Percentiles rank a stretch among this genome's conserved stretches.
phyloP scores from a whole-genome alignment of 2,113 vertebrate genomes.

The Rhynchomys soricoides region DNA sequence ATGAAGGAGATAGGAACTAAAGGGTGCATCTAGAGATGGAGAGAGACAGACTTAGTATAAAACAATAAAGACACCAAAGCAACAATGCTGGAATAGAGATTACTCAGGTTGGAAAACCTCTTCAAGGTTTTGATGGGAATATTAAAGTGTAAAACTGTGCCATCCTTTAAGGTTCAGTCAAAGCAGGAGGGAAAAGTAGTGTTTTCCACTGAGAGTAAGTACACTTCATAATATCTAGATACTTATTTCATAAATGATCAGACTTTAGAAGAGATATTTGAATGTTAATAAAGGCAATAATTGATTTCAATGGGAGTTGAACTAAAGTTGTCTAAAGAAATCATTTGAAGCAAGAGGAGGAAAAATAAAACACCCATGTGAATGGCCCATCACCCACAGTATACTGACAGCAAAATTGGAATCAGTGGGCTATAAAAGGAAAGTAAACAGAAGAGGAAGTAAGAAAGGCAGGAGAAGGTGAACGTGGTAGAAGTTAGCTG shows the following conservation, averaged over 20 bases:
- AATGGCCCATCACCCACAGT: no score
- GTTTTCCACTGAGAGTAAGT: background rate
- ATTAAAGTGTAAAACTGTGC: no score
- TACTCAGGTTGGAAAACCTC: background rate
- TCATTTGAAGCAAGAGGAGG: background rate
- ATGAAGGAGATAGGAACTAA: background rate
- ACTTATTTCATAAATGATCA: background rate
- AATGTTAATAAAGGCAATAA: background rate
- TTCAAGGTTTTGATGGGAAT: background rate
- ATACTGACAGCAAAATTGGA: background rate
- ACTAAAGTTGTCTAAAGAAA: slow-evolving; percentile 6
- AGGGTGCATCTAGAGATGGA: background rate
- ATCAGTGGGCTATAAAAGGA: background rate
- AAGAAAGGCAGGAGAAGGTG: background rate
- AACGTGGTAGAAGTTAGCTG: background rate
- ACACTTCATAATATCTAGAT: background rate
- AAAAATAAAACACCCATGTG: background rate
- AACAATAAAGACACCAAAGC: background rate
- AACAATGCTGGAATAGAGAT: background rate
- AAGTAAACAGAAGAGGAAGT: background rate
- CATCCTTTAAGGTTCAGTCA: background rate
- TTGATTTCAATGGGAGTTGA: background rate
- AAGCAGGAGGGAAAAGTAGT: background rate
- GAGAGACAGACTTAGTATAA: background rate
- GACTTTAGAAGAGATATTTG: background rate